Percentiles rank a stretch among this genome's conserved stretches.
Evolutionary conservation across 2,888 invertebrate species (phyloP).

Genomic region (Axea sp.): DNA sequence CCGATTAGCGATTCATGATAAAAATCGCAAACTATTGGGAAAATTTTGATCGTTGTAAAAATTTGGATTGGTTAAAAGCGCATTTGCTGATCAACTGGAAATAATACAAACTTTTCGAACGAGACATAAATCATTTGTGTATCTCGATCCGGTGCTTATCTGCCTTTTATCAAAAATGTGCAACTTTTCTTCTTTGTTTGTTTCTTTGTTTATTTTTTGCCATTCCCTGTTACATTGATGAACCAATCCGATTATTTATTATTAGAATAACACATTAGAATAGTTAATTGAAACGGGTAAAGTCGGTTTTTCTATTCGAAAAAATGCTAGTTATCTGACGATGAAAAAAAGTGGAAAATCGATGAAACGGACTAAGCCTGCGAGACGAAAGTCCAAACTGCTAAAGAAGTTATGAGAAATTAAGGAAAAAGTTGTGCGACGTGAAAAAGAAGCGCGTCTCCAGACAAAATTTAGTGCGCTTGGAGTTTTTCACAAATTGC

Average conservation of each 20-base stretch:
- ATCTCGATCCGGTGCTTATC: too few species aligned
- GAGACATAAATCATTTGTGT: too few species aligned
- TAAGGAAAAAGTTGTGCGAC: slow-evolving; percentile 59
- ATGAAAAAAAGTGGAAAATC: slow-evolving; percentile 53
- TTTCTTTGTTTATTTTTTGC: too few species aligned
- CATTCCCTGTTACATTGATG: slow-evolving; percentile 22
- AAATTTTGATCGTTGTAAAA: background rate
- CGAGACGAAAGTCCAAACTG: slow-evolving; percentile 54
- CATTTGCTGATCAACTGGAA: too few species aligned
- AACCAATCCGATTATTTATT: slow-evolving; percentile 43
- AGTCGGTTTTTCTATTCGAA: slow-evolving; percentile 19
- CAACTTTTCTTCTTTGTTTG: too few species aligned
- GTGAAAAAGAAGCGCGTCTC: slow-evolving; percentile 27
- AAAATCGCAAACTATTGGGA: slow-evolving; percentile 12
- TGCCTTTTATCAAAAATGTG: background rate
- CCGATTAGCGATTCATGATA: too few species aligned
- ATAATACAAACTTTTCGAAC: too few species aligned
- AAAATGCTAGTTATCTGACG: slow-evolving; percentile 40
- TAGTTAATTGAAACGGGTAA: slow-evolving; percentile 30
- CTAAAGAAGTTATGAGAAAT: slow-evolving; percentile 60
- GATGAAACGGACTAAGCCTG: slow-evolving; percentile 38
- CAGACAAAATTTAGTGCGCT: slow-evolving; percentile 23
- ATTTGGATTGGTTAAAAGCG: slow-evolving; percentile 6
- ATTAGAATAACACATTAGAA: slow-evolving; percentile 35
- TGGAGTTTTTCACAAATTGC: slow-evolving; percentile 32